phyloP scores from a whole-genome alignment of 2,888 invertebrate genomes.

The Pardosa pseudoannulata region DNA sequence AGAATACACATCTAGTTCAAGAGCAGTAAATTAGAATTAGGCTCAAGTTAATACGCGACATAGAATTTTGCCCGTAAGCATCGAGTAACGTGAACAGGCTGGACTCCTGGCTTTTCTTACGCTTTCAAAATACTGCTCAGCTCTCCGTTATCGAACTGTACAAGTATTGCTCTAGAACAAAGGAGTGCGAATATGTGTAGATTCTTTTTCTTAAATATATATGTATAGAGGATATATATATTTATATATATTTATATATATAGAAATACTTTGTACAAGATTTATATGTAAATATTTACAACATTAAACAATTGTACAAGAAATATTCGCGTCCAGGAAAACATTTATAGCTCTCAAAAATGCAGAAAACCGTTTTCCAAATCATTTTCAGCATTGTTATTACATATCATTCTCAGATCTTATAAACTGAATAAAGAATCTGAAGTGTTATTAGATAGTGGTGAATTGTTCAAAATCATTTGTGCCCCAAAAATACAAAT shows the following conservation, averaged over 20 bases:
- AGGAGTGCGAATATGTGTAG: slow-evolving; percentile 9
- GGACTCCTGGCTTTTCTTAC: background rate
- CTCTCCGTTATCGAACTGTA: slow-evolving; percentile 10
- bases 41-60: background rate
- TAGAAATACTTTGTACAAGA: slow-evolving; percentile 60
- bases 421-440: too few species aligned
- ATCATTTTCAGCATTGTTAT: too few species aligned
- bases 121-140: background rate
- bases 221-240: slow-evolving; percentile 9
- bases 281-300: slow-evolving; percentile 52
- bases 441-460: too few species aligned
- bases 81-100: background rate
- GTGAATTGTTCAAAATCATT: too few species aligned
- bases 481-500: too few species aligned
- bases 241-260: slow-evolving; percentile 41
- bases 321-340: slow-evolving; percentile 39
- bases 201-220: slow-evolving; percentile 8
- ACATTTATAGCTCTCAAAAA: slow-evolving; percentile 64
- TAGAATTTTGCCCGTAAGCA: background rate
- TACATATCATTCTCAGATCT: too few species aligned
- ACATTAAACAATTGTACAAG: slow-evolving; percentile 41
- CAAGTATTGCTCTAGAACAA: slow-evolving; percentile 21
- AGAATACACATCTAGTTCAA: too few species aligned
- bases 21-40: background rate
- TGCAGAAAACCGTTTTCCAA: background rate